Conservation (phyloP, 1,140 invertebrate species). For the Diuraphis noxia region DNA sequence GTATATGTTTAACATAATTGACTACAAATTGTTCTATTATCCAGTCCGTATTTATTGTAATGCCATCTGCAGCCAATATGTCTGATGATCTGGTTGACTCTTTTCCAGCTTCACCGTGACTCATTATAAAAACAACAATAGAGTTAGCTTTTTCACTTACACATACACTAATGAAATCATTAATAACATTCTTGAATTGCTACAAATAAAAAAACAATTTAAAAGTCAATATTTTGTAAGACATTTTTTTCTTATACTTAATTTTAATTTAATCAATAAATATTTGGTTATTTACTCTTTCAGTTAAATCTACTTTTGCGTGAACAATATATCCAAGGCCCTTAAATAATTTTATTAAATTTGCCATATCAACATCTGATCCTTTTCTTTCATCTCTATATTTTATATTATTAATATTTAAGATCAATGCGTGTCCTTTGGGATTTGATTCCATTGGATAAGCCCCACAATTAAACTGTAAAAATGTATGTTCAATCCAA, state of each 20-base stretch:
- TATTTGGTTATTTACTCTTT: background rate
- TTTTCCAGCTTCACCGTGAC: slow-evolving; percentile 43
- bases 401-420: slow-evolving; percentile 50
- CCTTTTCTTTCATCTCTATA: slow-evolving; percentile 23
- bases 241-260: background rate
- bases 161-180: background rate
- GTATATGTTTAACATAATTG: slow-evolving; percentile 8
- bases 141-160: slow-evolving; percentile 9
- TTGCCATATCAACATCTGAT: slow-evolving; percentile 46
- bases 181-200: slow-evolving; percentile 44
- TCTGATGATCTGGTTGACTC: slow-evolving; percentile 16
- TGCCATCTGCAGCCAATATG: slow-evolving; percentile 42
- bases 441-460: slow-evolving; percentile 54
- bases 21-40: slow-evolving; percentile 49
- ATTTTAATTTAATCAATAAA: background rate
- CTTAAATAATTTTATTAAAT: slow-evolving; percentile 43
- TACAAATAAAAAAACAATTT: slow-evolving; percentile 29
- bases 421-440: slow-evolving; percentile 51
- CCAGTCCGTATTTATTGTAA: slow-evolving; percentile 22
- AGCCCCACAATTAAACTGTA: slow-evolving; percentile 33
- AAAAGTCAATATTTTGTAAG: background rate
- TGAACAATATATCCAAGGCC: slow-evolving; percentile 51
- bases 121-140: slow-evolving; percentile 54
- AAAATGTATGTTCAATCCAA: background rate
- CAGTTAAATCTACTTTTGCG: background rate